Base-by-base conservation (phyloP, 2,888 invertebrate species). In the Tanypteryx hageni region DNA sequence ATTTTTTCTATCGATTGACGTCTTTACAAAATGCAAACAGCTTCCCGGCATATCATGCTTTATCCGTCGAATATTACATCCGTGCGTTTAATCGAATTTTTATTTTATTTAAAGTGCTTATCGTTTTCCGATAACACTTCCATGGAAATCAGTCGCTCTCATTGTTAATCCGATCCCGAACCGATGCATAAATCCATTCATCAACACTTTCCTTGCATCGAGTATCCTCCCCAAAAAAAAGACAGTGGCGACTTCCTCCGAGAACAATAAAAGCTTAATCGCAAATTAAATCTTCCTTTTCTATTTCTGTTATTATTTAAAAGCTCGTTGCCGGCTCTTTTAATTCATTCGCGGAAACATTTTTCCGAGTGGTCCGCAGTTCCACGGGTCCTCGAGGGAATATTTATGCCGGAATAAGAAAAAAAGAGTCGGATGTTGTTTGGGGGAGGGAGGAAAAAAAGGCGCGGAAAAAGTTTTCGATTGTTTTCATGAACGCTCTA, bases 321-420 rank as follows among this genome's bases (percentile, higher is more conserved):
- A 76, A 76, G 22, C 76, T 76, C 76, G 22, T 76, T 76, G 76
- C 22, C 18, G 22, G 13, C 76, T 22, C 76, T 76, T 76, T 76
- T 76, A 76, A 76, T 76, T 76, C 76, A 76, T 76, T 22, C n/a
- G 68, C 68, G 68, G 68, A 18, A 10, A 68, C 68, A 68, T 68
- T n/a, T 68, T 68, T 68, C 68, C 68, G n/a, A 18, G 68, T 68
- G n/a, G 68, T 10, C n/a, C 27, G 44, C 44, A 44, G 44, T 44
- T 44, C 5, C 44, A 44, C 76, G 11, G 22, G 11, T 18, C 76
- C 76, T 13, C 2, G 27, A 76, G 27, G 10, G 22, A 5, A 44
- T 18, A 27, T 76, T 27, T 18, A 27, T 22, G 27, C 9, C 76
- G n/a, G 22, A 68, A 16, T n/a, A 68, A 27, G 76, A 76, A 76